A percentile compares a stretch with the other conserved stretches of the same genome.
Evolutionary conservation across 2,888 invertebrate genomes (phyloP).

Genomic region (Luperina testacea): DNA sequence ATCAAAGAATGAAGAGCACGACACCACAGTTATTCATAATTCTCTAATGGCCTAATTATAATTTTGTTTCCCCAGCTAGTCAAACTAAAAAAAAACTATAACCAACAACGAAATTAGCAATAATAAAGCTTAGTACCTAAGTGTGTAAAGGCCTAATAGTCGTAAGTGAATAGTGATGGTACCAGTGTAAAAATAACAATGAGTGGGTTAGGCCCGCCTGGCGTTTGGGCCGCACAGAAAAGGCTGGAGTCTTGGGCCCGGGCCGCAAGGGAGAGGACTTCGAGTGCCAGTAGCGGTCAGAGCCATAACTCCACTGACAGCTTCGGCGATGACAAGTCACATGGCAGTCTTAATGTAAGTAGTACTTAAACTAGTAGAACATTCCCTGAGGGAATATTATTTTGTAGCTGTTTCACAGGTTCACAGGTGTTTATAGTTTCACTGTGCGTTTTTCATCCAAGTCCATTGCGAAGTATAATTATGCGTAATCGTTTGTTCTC

Average conservation of each 20-base stretch:
- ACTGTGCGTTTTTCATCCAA: background rate
- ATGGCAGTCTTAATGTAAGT: constrained; percentile 85
- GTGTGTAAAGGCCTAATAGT: constrained; percentile 36
- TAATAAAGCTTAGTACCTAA: constrained; percentile 43
- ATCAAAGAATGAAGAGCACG: background rate
- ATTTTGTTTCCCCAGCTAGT: constrained; percentile 13
- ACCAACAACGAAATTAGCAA: constrained; percentile 57
- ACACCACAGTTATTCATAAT: background rate
- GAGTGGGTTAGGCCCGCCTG: constrained; percentile 93
- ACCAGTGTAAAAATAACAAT: constrained; percentile 75
- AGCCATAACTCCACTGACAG: constrained; percentile 90
- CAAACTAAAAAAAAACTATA: constrained; percentile 25
- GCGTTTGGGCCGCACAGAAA: constrained; percentile 94
- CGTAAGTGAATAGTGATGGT: constrained; percentile 68
- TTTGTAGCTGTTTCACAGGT: background rate
- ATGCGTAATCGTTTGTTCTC: background rate
- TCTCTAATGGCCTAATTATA: background rate
- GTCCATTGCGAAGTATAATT: background rate
- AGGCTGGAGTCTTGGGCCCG: constrained; percentile 94
- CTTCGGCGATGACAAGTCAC: constrained; percentile 87
- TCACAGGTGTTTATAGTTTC: background rate
- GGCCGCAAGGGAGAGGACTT: constrained; percentile 92
- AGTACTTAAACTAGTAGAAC: background rate
- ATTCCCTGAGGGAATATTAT: background rate
- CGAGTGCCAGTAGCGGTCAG: constrained; percentile 89